Base-by-base conservation (phyloP, 23 tunicate species). In the Halocynthia roretzi region DNA sequence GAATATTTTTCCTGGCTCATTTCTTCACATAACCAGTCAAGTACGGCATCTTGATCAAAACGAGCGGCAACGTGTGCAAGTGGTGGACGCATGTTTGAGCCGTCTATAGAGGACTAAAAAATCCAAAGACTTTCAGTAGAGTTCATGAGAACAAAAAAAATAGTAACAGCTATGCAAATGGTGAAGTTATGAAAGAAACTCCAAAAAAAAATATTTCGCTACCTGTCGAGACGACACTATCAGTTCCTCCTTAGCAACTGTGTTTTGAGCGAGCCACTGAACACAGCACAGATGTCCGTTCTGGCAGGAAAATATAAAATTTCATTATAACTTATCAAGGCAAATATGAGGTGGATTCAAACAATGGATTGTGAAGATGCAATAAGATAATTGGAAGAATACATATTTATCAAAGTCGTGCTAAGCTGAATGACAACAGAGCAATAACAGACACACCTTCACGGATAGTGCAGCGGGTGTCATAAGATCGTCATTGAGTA, bases 1-100 rank as follows among this genome's bases (percentile, higher is more conserved):
- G 83, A 21, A 61, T 64, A 54, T 44, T 75, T 78, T 22, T 86
- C 98, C 7, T 61, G 64, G 55, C 49, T 56, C 98, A 92, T 86
- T 49, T 92, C 91, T 58, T 81, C 92, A 68, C 98, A 92, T 51
- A 92, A 51, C 91, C 92, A 92, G 66, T 92, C 98, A 53, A 92
- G 68, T 0, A 92, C 89, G n/a, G 74, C 91, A 50, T 70, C 71
- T 49, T 82, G 77, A 74, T 86, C 73, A 60, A 60, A 92, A 66
- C 81, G 68, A 62, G 98, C 87, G 15, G 98, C 98, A 21, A 86
- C 85, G 51, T 92, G 98, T 10, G 92, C 87, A 8, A 86, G 54
- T 18, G 98, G 98, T 0, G 91, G 88, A 50, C 98, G 71, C 58
- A 86, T 92, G 63, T 56, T 92, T 2, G 85, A 82, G 14, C 98